phyloP scores from a whole-genome alignment of 2,888 invertebrate species.

The Monochamus alternatus region DNA sequence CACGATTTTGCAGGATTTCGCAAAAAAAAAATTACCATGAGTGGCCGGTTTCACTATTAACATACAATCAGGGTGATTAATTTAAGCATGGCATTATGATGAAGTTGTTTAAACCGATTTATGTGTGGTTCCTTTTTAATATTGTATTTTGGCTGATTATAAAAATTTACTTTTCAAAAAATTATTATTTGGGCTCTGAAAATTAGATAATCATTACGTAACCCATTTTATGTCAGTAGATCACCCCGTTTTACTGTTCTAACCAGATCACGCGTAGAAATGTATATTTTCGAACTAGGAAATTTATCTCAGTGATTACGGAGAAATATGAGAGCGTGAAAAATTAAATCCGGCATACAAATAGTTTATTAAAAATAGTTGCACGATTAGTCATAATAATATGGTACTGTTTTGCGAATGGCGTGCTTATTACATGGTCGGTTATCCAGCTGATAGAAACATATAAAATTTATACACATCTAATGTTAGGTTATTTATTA shows the following conservation, averaged over 20 bases:
- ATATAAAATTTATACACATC: neutral
- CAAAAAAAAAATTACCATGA: no score
- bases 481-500: neutral
- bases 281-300: neutral
- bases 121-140: no score
- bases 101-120: no score
- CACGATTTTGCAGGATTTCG: no score
- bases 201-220: no score
- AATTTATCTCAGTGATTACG: neutral
- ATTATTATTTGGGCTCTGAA: no score
- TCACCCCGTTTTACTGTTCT: neutral
- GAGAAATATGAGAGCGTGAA: constrained; percentile 9
- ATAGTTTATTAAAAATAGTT: constrained; percentile 17
- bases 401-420: constrained; percentile 2
- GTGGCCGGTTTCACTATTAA: no score
- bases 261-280: neutral
- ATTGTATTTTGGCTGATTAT: no score
- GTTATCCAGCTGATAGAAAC: neutral
- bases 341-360: constrained; percentile 5
- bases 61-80: no score
- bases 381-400: constrained; percentile 20
- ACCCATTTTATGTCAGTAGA: no score
- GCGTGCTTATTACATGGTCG: neutral
- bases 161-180: no score
- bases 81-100: no score